These are phyloP conservation scores for Trimorus sp. DNA, from an alignment of 2,888 invertebrate genomes.

Conservation along the genomic window DNA sequence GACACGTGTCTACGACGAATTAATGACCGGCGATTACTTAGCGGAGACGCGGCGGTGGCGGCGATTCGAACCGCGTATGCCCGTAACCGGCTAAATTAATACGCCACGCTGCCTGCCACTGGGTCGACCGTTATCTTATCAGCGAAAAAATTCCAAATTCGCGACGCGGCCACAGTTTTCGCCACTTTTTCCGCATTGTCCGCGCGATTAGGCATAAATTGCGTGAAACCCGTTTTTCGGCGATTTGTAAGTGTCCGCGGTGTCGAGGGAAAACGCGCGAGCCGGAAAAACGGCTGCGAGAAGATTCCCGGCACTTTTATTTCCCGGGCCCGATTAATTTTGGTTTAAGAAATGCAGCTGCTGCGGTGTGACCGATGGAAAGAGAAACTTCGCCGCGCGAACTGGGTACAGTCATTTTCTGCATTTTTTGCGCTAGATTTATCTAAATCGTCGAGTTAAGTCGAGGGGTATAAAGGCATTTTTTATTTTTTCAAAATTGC, in stretches of 20 bases:
- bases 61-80: background rate
- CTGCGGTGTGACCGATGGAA: too few relatives aligned
- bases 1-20: conserved; percentile 70
- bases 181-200: conserved; percentile 10
- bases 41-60: conserved; percentile 34
- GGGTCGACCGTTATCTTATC: conserved; percentile 61
- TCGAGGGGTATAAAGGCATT: too few relatives aligned
- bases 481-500: too few relatives aligned
- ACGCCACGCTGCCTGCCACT: conserved; percentile 55
- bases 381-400: too few relatives aligned
- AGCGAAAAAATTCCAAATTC: conserved; percentile 42
- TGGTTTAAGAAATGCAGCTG: too few relatives aligned
- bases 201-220: conserved; percentile 34
- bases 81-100: conserved; percentile 60
- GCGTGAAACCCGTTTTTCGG: conserved; percentile 31
- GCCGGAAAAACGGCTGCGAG: background rate
- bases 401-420: too few relatives aligned
- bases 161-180: conserved; percentile 18
- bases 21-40: conserved; percentile 73
- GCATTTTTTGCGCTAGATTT: too few relatives aligned
- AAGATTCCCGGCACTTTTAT: too few relatives aligned
- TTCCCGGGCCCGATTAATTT: too few relatives aligned
- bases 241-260: conserved; percentile 43
- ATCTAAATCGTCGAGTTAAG: too few relatives aligned
- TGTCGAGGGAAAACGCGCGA: too few relatives aligned